These are phyloP conservation scores for Abrostola triplasia DNA, from an alignment of 2,888 invertebrate species.

Conservation along the genomic window DNA sequence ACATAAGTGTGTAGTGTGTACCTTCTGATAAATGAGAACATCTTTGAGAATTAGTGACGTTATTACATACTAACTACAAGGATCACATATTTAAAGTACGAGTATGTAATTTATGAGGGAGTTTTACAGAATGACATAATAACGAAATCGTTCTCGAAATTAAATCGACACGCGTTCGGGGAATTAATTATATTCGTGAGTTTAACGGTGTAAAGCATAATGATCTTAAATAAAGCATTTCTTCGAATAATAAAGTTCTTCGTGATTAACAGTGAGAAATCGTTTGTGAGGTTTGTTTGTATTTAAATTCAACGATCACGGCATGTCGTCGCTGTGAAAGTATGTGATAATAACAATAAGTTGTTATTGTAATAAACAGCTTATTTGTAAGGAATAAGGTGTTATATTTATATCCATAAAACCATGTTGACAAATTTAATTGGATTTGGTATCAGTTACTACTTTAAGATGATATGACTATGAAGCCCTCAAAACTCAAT, in stretches of 20 bases:
- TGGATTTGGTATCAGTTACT: no score
- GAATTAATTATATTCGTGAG: constrained; percentile 27
- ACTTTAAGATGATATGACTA: no score
- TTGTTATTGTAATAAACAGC: neutral
- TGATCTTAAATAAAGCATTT: constrained; percentile 6
- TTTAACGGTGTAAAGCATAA: constrained; percentile 8
- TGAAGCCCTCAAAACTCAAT: no score
- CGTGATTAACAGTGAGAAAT: constrained; percentile 15
- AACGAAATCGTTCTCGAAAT: constrained; percentile 4
- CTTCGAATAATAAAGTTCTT: constrained; percentile 21
- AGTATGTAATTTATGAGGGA: no score
- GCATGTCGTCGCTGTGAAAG: constrained; percentile 8
- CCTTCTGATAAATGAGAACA: no score
- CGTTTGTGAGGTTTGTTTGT: constrained; percentile 9
- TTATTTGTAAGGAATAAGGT: no score
- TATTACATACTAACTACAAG: no score
- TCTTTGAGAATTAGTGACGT: no score
- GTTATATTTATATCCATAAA: no score
- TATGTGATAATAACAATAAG: constrained; percentile 10
- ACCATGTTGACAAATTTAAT: no score
- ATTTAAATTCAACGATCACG: constrained; percentile 8
- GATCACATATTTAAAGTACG: no score
- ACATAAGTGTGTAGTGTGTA: no score
- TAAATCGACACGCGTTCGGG: constrained; percentile 13
- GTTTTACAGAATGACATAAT: neutral